Base-by-base conservation (phyloP, 2,113 vertebrate genomes). In the Thunnus thynnus region DNA sequence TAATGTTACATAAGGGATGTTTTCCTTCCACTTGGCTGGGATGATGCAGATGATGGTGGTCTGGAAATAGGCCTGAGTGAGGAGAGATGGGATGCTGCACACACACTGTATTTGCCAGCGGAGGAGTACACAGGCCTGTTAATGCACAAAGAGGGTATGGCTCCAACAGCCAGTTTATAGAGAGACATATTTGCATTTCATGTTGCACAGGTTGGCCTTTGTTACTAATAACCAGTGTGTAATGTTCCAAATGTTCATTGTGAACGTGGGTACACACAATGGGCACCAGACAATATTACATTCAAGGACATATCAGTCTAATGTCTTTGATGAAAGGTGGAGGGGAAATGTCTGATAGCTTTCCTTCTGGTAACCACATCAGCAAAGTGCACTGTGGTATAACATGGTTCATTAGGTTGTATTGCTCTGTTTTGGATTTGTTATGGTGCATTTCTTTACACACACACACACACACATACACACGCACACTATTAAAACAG, bases 11-110 rank as follows among this genome's bases (percentile, higher is more conserved):
- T 93, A 93, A 92, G 75, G 50, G 62, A 80, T 71, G 85, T 79
- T 88, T 90, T 83, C 77, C 86, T 90, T 89, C 86, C 84, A 76
- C 86, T 89, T 36, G 83, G 47, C 83, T 78, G 84, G 68, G 30
- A 77, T 76, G 85, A 82, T 84, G 85, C 69, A 73, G 68, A 78
- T 64, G 87, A 86, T 84, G 84, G 73, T 70, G 77, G 17, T 91
- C 72, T 84, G 86, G 79, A 93, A 92, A 91, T 87, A 85, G 89
- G 78, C 67, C 77, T 56, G 55, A 74, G 32, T 56, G 58, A 67
- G 44, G 68, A 56, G 60, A 32, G 68, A 66, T 44, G 73, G 47
- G 82, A 85, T 74, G 78, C 83, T 78, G 73, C 70, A 41, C 30
- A 51, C 20, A 52, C 44, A 41, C 41, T 72, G 16, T 51, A 22